A percentile compares a stretch with the other conserved stretches of the same genome.
These are phyloP conservation scores for Sceloporus tristichus DNA, from an alignment of 2,113 vertebrate species.

Conservation along the genomic window DNA sequence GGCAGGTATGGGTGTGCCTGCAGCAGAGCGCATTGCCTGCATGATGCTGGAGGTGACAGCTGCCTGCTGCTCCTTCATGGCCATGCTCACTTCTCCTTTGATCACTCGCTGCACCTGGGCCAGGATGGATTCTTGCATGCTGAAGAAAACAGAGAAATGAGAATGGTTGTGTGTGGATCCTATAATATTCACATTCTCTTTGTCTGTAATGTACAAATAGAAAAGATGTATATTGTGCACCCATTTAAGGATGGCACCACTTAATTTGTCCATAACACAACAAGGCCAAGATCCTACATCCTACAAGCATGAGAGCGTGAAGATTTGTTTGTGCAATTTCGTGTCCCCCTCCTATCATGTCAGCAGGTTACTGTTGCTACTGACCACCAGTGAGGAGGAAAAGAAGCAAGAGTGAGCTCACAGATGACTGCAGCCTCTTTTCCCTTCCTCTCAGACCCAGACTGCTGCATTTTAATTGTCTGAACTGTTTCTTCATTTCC, in stretches of 20 bases:
- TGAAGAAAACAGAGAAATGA: slow-evolving; percentile 57
- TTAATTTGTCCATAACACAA: not conserved
- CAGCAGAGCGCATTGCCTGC: slow-evolving; percentile 97
- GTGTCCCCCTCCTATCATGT: too few species aligned
- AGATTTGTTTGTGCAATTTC: too few species aligned
- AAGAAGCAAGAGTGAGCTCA: too few species aligned
- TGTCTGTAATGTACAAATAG: too few species aligned
- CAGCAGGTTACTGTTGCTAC: too few species aligned
- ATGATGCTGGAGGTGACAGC: slow-evolving; percentile 97
- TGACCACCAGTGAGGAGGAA: not conserved
- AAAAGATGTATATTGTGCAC: not conserved
- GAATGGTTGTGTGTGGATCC: not conserved
- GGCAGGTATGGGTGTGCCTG: slow-evolving; percentile 92
- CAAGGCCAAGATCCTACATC: not conserved
- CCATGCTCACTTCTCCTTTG: slow-evolving; percentile 94
- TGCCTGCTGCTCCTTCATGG: slow-evolving; percentile 97
- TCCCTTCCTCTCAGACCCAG: too few species aligned
- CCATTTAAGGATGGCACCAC: not conserved
- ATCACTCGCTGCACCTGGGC: slow-evolving; percentile 94
- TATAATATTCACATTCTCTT: too few species aligned
- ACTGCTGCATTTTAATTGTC: too few species aligned
- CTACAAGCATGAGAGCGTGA: too few species aligned
- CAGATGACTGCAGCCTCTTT: too few species aligned
- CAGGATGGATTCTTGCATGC: slow-evolving; percentile 95
- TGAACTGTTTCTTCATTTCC: not conserved